Evolutionary conservation across 2,888 invertebrate genomes (phyloP), one percentile per base, ranked within the genome.

Genomic region (Trachelus iudaicus): DNA sequence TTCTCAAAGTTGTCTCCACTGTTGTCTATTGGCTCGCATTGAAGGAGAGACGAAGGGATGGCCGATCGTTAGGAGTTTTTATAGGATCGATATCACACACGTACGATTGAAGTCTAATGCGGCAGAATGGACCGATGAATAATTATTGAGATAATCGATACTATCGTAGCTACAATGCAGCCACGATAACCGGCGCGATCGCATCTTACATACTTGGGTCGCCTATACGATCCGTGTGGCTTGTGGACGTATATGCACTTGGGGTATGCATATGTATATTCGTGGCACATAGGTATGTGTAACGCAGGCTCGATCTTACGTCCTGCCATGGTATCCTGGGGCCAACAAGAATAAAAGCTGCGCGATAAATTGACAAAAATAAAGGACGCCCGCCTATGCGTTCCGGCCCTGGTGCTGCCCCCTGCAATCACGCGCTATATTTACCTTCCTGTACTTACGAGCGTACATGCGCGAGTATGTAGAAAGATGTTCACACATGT

Each of bases 61-160:
- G 56, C 33, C 30, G 75, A n/a, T 71, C 71, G 69, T 33, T 75
- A 75, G 33, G 56, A 71, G 12, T 23, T 71, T 34, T 31, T 23
- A 12, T 34, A 23, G 71, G 11, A 71, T 12, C 12, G 31, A 71
- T 71, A 34, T 71, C 15, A 76, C 73, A 69, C 40, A 34, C 68
- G 73, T 78, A 78, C 68, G 75, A 78, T 75, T 77, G 73, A 78
- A 76, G 73, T 73, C 35, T 78, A 76, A 78, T 78, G 68, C 68
- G 73, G 35, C 35, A 56, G 34, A 73, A 78, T 76, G 68, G 73
- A 75, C 76, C 73, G 75, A 78, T 78, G 78, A 78, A 78, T 78
- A 78, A 78, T 76, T 78, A 78, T 76, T 73, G 76, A 78, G 78
- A 78, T 78, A 78, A 78, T 78, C 78, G 78, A 78, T 78, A 73